phyloP scores from a whole-genome alignment of 2,113 vertebrate species.

The Leiothrix lutea region DNA sequence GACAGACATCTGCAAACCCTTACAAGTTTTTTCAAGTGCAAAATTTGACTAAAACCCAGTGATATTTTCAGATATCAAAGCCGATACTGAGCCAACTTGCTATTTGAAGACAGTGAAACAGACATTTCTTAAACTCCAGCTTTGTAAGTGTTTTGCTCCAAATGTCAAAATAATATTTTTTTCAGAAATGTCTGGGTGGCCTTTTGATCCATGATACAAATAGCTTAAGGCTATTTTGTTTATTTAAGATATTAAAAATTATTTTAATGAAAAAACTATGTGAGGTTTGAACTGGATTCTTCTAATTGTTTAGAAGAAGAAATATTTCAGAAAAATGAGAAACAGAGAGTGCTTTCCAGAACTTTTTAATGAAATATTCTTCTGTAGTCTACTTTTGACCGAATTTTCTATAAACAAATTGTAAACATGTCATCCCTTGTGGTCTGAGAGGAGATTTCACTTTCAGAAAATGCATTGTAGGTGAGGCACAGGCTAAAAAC shows the following conservation, averaged over 20 bases:
- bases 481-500: background rate
- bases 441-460: background rate
- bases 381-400: background rate
- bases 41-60: background rate
- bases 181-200: background rate
- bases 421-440: accelerated
- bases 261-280: background rate
- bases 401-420: background rate
- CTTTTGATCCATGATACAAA: background rate
- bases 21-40: background rate
- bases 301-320: background rate
- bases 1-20: background rate
- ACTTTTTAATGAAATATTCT: background rate
- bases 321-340: background rate
- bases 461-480: background rate
- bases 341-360: background rate
- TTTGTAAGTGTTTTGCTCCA: background rate
- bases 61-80: background rate
- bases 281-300: background rate
- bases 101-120: background rate
- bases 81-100: background rate
- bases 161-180: background rate
- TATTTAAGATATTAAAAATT: background rate
- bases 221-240: background rate
- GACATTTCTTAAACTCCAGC: background rate